Evolutionary conservation across 2,113 vertebrate genomes (phyloP).

Genomic region (Climacteris rufus): DNA sequence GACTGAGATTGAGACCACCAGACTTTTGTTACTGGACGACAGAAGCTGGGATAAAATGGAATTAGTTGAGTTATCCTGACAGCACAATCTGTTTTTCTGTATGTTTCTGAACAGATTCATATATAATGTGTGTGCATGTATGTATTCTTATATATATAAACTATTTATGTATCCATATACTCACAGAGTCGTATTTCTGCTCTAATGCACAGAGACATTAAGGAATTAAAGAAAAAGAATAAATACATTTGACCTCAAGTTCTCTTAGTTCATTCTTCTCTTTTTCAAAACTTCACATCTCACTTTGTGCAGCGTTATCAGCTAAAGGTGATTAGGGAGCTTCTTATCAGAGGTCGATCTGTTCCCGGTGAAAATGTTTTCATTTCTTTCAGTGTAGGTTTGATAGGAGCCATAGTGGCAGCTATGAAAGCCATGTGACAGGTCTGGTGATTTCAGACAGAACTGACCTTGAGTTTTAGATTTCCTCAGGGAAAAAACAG

Average conservation of each 20-base stretch:
- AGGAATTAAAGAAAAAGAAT: not conserved
- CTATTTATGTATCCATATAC: not conserved
- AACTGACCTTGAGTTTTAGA: conserved; percentile 26
- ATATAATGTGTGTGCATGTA: not conserved
- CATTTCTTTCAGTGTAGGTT: not conserved
- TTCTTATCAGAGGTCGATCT: not conserved
- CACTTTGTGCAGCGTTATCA: not conserved
- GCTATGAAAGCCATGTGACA: not conserved
- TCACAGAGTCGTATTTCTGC: not conserved
- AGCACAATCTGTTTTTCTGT: not conserved
- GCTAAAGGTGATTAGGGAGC: not conserved
- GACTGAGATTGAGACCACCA: not conserved
- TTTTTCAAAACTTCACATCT: not conserved
- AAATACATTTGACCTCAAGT: not conserved
- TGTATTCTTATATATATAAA: not conserved
- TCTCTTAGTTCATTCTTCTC: not conserved
- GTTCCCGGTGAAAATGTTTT: conserved; percentile 26
- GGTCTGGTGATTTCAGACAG: not conserved
- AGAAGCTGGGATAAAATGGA: not conserved
- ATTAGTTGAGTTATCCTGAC: not conserved
- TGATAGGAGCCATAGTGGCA: not conserved
- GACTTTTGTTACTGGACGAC: not conserved
- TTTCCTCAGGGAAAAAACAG: not conserved
- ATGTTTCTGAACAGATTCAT: not conserved
- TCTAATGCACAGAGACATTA: not conserved